Evolutionary conservation across 2,113 vertebrate genomes (phyloP), one percentile per base, ranked within the genome.

Genomic region (Tringa solitaria): DNA sequence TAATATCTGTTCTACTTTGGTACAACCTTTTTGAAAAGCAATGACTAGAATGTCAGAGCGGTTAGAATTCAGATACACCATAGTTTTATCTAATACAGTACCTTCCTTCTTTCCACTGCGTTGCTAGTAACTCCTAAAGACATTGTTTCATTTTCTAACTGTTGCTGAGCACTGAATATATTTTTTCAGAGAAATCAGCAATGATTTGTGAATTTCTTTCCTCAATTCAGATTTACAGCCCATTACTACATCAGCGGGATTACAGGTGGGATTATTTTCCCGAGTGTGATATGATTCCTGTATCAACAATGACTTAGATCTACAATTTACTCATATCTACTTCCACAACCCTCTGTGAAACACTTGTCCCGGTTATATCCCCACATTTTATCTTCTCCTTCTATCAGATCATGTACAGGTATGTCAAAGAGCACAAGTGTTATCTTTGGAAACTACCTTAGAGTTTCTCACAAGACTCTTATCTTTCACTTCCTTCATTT

Each of bases 171-270:
- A 74, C 15, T 37, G 26, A 73, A 74, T 1, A 3, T 32, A 35
- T 21, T 12, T 37, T 67, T 86, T 51, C 37, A 74, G 35, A 70
- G 24, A 78, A 94, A 73, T 20, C 21, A 74, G 63, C 33, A 79
- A 65, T 9, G 6, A 74, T 50, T 53, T 73, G 27, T 54, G 3
- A 74, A 41, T 59, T 56, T 33, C 12, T 45, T 61, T 69, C 27
- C 32, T 81, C 37, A 43, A 1, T 30, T 45, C 45, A 81, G 30
- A 80, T 69, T 57, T 77, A 57, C 33, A 56, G 17, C 17, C 64
- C 19, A 10, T 70, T 61, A 32, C 33, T n/a, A 64, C 0, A 0
- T 45, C 27, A 84, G 41, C 14, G 91, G 37, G 19, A 56, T 45
- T 77, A 65, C 0, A 70, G 53, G 76, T 46, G 26, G 94, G 27